Evolutionary conservation across 2,888 invertebrate species (phyloP).

Genomic region (Fragum sueziense): DNA sequence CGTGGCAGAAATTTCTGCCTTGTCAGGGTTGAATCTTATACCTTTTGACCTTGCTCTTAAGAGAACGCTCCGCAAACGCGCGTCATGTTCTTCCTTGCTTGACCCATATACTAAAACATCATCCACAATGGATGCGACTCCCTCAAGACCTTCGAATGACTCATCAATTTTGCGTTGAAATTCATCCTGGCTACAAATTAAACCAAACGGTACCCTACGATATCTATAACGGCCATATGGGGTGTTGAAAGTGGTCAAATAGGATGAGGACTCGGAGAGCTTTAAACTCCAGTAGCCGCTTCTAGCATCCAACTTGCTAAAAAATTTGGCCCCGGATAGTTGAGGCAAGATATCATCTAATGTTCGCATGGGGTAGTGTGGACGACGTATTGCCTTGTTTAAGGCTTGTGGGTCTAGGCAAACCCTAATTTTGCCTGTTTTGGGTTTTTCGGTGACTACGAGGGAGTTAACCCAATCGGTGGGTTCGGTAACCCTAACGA

Average conservation of each 20-base stretch:
- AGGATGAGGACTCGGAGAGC: constrained; percentile 43
- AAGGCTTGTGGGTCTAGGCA: constrained; percentile 48
- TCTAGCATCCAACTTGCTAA: constrained; percentile 31
- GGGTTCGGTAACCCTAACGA: constrained; percentile 38
- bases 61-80: constrained; percentile 29
- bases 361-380: constrained; percentile 51
- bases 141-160: constrained; percentile 40
- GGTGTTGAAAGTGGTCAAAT: constrained; percentile 54
- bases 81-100: constrained; percentile 38
- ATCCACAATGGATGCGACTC: constrained; percentile 38
- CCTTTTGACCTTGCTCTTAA: constrained; percentile 17
- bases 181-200: constrained; percentile 30
- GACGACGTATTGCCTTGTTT: constrained; percentile 48
- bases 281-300: constrained; percentile 46
- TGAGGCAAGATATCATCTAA: constrained; percentile 38
- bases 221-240: constrained; percentile 53
- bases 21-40: constrained; percentile 45
- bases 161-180: constrained; percentile 38
- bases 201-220: constrained; percentile 51
- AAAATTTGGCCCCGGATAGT: constrained; percentile 18
- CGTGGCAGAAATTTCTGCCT: constrained; percentile 29
- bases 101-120: constrained; percentile 42
- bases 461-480: constrained; percentile 47
- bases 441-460: constrained; percentile 40
- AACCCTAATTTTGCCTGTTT: constrained; percentile 37